These are phyloP conservation scores for Serilophus lunatus DNA, from an alignment of 2,113 vertebrate species.

Conservation along the genomic window DNA sequence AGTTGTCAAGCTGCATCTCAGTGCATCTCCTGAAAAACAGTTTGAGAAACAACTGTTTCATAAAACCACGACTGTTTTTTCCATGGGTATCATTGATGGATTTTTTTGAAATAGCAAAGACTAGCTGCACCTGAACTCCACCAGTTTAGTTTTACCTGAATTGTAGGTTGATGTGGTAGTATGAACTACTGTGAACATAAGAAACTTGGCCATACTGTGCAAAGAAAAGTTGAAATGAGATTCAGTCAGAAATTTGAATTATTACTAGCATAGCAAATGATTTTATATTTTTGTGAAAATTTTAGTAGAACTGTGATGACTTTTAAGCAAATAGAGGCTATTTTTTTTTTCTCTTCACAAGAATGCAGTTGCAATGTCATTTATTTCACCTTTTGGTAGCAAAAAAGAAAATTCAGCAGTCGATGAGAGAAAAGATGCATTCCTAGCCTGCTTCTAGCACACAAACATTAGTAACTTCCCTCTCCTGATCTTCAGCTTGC, in stretches of 20 bases:
- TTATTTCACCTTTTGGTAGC: conserved; percentile 27
- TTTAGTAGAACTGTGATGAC: conserved; percentile 19
- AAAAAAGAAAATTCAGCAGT: conserved; percentile 31
- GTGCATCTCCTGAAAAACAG: neutral
- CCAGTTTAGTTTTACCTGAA: conserved; percentile 35
- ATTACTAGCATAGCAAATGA: neutral
- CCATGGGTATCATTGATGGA: neutral
- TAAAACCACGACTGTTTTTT: neutral
- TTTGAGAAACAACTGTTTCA: neutral
- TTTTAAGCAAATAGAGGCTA: conserved; percentile 47
- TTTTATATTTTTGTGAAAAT: conserved; percentile 27
- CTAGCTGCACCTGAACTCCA: neutral
- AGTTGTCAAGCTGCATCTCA: neutral
- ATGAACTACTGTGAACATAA: neutral
- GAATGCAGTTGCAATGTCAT: conserved; percentile 16
- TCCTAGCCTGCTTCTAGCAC: neutral
- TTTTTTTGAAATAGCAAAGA: neutral
- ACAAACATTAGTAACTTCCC: neutral
- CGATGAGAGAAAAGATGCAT: neutral
- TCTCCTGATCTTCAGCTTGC: neutral
- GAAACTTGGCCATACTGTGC: neutral
- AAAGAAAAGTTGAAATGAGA: neutral
- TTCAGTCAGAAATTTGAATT: neutral
- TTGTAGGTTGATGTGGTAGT: neutral
- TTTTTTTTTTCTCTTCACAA: conserved; percentile 7